A percentile compares a stretch with the other conserved stretches of the same genome.
Conservation (phyloP, 2,113 vertebrate species). For the Phocoena sinus region DNA sequence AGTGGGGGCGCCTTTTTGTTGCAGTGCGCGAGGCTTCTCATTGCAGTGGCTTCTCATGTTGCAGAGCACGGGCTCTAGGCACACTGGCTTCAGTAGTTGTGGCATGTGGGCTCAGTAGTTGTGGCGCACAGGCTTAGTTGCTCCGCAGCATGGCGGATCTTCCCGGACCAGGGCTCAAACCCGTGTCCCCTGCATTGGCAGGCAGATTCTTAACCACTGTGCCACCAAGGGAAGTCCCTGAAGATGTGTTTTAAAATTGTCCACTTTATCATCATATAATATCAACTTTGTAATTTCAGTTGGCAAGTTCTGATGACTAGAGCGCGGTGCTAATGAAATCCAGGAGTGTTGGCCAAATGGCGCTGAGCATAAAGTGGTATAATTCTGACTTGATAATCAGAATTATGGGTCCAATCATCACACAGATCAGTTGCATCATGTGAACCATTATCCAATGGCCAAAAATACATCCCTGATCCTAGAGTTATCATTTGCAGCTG, state of each 20-base stretch:
- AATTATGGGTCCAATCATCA: background rate
- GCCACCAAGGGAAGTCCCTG: no score
- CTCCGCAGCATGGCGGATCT: no score
- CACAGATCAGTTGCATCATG: background rate
- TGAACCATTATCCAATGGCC: background rate
- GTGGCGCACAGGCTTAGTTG: no score
- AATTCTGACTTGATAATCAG: constrained; percentile 19
- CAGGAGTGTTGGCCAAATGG: background rate
- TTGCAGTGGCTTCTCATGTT: no score
- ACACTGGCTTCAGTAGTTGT: no score
- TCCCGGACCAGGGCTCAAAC: no score
- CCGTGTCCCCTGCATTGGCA: no score
- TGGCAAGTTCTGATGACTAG: background rate
- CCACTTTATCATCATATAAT: background rate
- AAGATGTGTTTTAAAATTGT: background rate
- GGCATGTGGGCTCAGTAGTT: no score
- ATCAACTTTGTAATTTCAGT: background rate
- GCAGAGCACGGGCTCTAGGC: no score
- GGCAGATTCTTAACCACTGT: no score
- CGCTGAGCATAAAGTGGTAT: background rate
- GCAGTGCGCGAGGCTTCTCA: no score
- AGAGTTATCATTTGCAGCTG: background rate
- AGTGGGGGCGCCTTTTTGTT: no score
- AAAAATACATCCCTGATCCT: background rate
- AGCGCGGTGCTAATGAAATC: background rate